A percentile compares a stretch with the other conserved stretches of the same genome.
phyloP scores from a whole-genome alignment of 2,888 invertebrate genomes.

The Pseudococcus jackbeardsleyi region DNA sequence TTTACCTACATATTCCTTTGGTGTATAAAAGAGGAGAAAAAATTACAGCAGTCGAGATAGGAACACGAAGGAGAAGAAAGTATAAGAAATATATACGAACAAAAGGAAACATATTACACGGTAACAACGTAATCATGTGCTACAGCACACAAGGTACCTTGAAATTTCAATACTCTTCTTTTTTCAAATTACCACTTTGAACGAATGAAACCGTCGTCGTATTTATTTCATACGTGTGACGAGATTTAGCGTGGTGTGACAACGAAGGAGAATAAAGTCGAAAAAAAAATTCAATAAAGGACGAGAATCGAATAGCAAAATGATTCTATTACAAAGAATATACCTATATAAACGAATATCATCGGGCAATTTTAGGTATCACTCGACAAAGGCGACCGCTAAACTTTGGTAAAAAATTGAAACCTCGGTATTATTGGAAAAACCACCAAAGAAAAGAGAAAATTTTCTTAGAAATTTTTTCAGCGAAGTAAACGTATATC shows the following conservation, averaged over 20 bases:
- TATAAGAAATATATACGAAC: conserved; percentile 3
- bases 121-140: conserved; percentile 43
- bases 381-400: background rate
- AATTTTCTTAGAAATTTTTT: background rate
- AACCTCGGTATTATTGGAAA: background rate
- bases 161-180: conserved; percentile 15
- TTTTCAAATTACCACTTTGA: conserved; percentile 32
- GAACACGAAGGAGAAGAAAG: background rate
- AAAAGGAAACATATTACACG: conserved; percentile 45
- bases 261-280: background rate
- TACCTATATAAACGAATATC: background rate
- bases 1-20: background rate
- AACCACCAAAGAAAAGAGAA: background rate
- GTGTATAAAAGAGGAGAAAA: background rate
- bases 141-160: background rate
- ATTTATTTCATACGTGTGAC: background rate
- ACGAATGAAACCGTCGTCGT: background rate
- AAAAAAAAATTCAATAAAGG: conserved; percentile 15
- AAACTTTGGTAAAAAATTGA: background rate
- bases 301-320: background rate
- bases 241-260: background rate
- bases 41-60: background rate
- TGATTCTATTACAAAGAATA: background rate
- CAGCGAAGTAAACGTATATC: background rate
- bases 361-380: background rate